phyloP scores from a whole-genome alignment of 2,113 vertebrate genomes.

The Sitta europaea region DNA sequence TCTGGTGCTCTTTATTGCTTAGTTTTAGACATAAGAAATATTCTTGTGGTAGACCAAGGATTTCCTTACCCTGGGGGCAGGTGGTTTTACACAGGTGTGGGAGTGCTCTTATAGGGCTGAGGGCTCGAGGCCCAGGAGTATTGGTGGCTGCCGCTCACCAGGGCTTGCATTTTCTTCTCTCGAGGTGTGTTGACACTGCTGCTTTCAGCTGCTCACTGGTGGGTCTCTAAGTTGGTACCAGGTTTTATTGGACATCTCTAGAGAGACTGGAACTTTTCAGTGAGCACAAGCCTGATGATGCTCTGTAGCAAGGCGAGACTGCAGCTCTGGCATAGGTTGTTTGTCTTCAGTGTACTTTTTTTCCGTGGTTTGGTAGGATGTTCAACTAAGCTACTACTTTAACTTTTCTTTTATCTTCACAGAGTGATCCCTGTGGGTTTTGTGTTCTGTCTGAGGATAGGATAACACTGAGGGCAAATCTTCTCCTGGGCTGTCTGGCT shows the following conservation, averaged over 20 bases:
- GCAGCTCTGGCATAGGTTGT: neutral
- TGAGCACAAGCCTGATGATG: neutral
- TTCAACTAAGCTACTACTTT: neutral
- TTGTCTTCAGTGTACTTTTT: neutral
- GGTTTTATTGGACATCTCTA: neutral
- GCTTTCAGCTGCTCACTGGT: rapidly evolving
- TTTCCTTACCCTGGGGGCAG: neutral
- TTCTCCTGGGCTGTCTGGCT: neutral
- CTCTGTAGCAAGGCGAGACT: neutral
- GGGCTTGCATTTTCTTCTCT: neutral
- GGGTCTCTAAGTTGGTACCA: neutral
- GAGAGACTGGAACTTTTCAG: neutral
- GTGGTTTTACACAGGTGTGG: rapidly evolving
- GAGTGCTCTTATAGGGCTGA: neutral
- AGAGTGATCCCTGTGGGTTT: neutral
- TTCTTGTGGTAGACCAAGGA: neutral
- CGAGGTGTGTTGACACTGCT: neutral
- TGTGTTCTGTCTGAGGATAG: neutral
- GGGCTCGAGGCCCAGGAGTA: rapidly evolving
- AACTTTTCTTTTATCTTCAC: neutral
- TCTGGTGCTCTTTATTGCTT: neutral
- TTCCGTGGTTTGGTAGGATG: neutral
- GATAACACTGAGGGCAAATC: neutral
- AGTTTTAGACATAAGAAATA: neutral
- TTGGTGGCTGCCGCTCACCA: neutral